Base-by-base conservation (phyloP, 2,797 vertebrate genomes). In the Mallotus villosus region DNA sequence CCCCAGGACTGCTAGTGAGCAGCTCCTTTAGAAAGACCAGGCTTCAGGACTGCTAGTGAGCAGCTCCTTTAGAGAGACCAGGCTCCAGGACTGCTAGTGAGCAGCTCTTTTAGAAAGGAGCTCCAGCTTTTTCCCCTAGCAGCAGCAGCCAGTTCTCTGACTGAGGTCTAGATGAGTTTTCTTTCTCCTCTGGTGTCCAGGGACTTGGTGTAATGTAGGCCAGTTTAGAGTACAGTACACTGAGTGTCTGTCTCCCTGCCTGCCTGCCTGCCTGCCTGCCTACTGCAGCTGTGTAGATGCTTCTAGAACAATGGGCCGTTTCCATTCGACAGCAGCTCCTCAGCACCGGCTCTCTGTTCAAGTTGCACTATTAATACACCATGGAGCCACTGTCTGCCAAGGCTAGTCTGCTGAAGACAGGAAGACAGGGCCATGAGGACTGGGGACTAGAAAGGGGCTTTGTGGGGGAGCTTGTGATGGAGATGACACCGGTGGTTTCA, bases 281-380 rank as follows among this genome's bases (percentile, higher is more conserved):
- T 51, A 17, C 16, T 51, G 83, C 89, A 82, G 88, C 88, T 89
- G 88, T 80, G 72, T 77, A 67, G 86, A 85, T 81, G 80, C 84
- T 78, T 2, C 62, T 73, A 77, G 84, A 90, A 91, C 89, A 91
- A 90, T 86, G 82, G 73, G 81, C 73, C 87, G 81, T 90, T 90
- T 85, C 87, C 82, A 74, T 53, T 81, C 80, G 72, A 86, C 85
- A 83, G 80, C 88, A 85, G 82, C 86, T 87, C 82, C 82, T 87
- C 79, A 78, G 84, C 78, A 82, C 84, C 82, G 84, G 83, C 79
- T 73, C 81, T 87, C 82, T 77, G 74, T 81, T 90, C 78, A 88
- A 86, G 78, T 86, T 88, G 84, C 75, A 72, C 84, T 78, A 63
- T 81, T 80, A 75, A 83, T 78, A 73, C 81, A 66, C 75, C 73